These are phyloP conservation scores for Alethe diademata DNA, from an alignment of 2,113 vertebrate species.

Conservation along the genomic window DNA sequence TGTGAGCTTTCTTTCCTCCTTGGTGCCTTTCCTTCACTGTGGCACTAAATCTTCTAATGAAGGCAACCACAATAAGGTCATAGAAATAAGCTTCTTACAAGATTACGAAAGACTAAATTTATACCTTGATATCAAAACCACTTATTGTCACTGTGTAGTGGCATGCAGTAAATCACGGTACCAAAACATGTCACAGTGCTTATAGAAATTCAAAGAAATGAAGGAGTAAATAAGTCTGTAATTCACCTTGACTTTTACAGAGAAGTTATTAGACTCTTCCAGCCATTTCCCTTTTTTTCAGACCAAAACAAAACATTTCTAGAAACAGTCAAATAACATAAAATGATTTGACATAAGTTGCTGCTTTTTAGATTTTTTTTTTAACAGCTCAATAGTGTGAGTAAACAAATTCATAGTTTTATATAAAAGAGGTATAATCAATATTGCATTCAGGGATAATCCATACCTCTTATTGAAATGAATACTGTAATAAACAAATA, in stretches of 20 bases:
- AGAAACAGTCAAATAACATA: background rate
- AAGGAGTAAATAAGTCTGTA: background rate
- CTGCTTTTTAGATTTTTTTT: background rate
- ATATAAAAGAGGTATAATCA: background rate
- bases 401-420: background rate
- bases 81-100: conserved; percentile 66
- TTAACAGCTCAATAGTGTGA: background rate
- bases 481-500: background rate
- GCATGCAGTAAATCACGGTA: background rate
- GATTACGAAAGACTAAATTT: conserved; percentile 64
- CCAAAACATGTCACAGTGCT: background rate
- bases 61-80: conserved; percentile 52
- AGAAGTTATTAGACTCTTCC: background rate
- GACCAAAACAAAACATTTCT: background rate
- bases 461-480: background rate
- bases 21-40: background rate
- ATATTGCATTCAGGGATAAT: background rate
- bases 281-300: background rate
- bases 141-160: background rate
- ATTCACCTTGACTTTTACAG: background rate
- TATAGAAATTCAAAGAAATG: background rate
- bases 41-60: conserved; percentile 32
- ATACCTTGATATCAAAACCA: conserved; percentile 60
- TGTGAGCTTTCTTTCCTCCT: background rate
- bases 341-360: background rate